Evolutionary conservation across 2,888 invertebrate species (phyloP).

Genomic region (Ametastegia equiseti): DNA sequence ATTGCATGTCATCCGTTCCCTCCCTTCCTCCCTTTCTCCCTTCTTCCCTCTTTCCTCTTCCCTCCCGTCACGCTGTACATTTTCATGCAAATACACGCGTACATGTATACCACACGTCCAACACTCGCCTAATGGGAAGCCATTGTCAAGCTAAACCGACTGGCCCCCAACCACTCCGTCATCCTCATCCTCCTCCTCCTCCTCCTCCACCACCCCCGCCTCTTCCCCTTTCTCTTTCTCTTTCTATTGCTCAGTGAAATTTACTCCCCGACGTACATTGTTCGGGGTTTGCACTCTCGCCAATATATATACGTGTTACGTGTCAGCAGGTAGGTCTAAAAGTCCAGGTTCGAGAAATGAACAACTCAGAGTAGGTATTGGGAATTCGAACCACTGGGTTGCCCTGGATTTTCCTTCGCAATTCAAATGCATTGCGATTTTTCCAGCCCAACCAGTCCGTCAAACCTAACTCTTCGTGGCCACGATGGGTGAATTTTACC

Average conservation of each 20-base stretch:
- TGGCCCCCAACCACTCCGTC: constrained; percentile 49
- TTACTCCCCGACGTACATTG: constrained; percentile 58
- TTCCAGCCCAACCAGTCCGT: no score
- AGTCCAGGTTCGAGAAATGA: no score
- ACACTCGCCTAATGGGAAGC: constrained; percentile 34
- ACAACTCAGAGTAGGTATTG: no score
- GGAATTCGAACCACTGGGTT: no score
- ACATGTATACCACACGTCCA: not conserved
- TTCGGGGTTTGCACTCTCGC: no score
- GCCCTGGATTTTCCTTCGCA: no score
- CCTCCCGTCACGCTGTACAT: not conserved
- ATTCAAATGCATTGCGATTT: no score
- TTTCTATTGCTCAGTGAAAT: constrained; percentile 62
- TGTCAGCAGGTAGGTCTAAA: no score
- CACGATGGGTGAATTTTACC: no score
- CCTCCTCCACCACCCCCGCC: constrained; percentile 19
- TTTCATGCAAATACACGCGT: constrained; percentile 25
- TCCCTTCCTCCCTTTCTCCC: not conserved
- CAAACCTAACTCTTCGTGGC: no score
- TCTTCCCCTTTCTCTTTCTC: constrained; percentile 56
- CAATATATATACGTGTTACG: no score
- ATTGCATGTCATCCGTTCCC: constrained; percentile 49
- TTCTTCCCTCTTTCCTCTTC: not conserved
- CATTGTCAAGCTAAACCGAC: constrained; percentile 35
- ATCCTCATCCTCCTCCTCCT: constrained; percentile 59